Evolutionary conservation across 2,888 invertebrate species (phyloP), one percentile per base, ranked within the genome.

Genomic region (Coecobrya sp.): DNA sequence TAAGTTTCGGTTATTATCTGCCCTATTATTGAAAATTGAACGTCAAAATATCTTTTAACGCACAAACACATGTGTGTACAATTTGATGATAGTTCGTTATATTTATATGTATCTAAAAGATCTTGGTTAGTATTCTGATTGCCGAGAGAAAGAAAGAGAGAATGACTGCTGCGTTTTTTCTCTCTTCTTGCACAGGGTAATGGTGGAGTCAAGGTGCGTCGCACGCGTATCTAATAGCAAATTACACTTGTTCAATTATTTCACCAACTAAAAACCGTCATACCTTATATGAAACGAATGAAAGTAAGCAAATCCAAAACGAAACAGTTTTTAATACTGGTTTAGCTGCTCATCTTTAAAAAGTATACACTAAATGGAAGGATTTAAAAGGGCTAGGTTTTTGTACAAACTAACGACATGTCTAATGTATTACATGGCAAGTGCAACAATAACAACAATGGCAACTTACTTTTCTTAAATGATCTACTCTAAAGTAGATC

Each of bases 221-320:
- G 94, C 93, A 93, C 93, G 94, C 93, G 93, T 93, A 86, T 87
- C 93, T 92, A 94, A 94, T 94, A 86, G 93, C 82, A 93, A 94
- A 94, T 93, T 94, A 92, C 93, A 94, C 94, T 87, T 92, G 93
- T 86, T 93, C 93, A 93, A 92, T 92, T 93, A 90, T 79, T 87
- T 90, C 55, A 89, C 76, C 82, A 70, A 25, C 25, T n/a, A 49
- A 81, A 73, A 79, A 25, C 42, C 25, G 45, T 59, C 52, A 25
- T 85, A 2, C 82, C 85, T 85, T 85, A 27, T 68, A 49, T 27
- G 68, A 65, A 45, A 25, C 49, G 68, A 68, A 65, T 68, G 45
- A 65, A 45, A 45, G 84, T 42, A 76, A 73, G 70, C 42, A 42
- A 73, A 49, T 79, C 45, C n/a, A 19, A 49, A 45, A 42, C 16